A percentile compares a stretch with the other conserved stretches of the same genome.
Evolutionary conservation across 2,888 invertebrate genomes (phyloP).

Genomic region (Mythimna vitellina): DNA sequence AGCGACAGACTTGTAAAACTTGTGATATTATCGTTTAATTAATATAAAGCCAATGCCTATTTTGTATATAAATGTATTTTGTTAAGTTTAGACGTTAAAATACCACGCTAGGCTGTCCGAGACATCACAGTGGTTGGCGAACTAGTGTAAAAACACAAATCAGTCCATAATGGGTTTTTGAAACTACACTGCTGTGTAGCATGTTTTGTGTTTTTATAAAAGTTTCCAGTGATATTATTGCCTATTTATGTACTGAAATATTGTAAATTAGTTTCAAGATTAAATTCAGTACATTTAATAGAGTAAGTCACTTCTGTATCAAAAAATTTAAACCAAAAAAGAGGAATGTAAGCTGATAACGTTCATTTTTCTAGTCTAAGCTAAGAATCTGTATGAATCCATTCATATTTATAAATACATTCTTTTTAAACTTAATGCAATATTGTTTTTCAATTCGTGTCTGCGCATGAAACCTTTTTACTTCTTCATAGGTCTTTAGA

Average conservation of each 20-base stretch:
- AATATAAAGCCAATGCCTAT: constrained; percentile 55
- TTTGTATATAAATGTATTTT: constrained; percentile 48
- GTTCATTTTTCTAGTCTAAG: constrained; percentile 69
- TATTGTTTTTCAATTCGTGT: constrained; percentile 22
- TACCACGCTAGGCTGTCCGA: not conserved
- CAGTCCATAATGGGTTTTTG: not conserved
- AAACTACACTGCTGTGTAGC: constrained; percentile 5
- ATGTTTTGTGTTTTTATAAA: constrained; percentile 11
- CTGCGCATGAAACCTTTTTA: not conserved
- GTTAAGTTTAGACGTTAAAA: constrained; percentile 37
- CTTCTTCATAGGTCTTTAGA: no score
- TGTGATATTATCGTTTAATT: constrained; percentile 67
- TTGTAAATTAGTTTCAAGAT: constrained; percentile 23
- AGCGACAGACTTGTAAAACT: constrained; percentile 48
- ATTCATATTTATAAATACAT: constrained; percentile 66
- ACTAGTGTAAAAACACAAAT: constrained; percentile 17
- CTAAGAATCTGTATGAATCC: constrained; percentile 68
- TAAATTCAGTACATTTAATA: constrained; percentile 41
- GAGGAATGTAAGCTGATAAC: constrained; percentile 32
- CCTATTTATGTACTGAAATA: constrained; percentile 39
- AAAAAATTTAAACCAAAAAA: constrained; percentile 18
- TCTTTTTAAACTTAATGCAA: constrained; percentile 22
- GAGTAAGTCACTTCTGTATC: constrained; percentile 6
- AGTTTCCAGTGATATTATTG: constrained; percentile 14
- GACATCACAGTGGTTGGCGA: constrained; percentile 2